Conservation (phyloP, 2,888 invertebrate genomes). For the Nephrotoma guestfalica region DNA sequence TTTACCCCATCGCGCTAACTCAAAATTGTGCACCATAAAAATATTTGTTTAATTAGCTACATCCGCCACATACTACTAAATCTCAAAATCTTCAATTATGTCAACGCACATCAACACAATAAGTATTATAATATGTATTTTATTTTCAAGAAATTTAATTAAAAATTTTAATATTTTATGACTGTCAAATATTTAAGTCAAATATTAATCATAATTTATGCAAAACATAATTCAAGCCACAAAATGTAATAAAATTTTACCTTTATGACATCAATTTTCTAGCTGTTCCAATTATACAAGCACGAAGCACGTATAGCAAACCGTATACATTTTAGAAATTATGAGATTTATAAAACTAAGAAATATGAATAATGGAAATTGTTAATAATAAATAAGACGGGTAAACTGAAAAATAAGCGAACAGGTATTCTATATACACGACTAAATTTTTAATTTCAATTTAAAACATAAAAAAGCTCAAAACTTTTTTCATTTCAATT, state of each 20-base stretch:
- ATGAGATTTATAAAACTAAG: neutral
- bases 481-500: neutral
- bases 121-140: neutral
- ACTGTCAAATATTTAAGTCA: neutral
- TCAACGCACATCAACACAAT: neutral
- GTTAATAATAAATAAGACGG: neutral
- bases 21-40: neutral
- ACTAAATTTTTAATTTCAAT: neutral
- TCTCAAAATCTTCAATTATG: neutral
- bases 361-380: neutral
- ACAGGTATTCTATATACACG: neutral
- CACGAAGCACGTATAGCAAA: neutral
- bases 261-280: neutral
- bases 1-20: no score
- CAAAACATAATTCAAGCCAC: neutral
- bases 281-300: neutral
- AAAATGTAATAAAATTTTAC: neutral
- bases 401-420: neutral
- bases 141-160: neutral
- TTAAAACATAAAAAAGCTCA: neutral
- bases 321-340: neutral
- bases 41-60: neutral
- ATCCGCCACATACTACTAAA: neutral
- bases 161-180: neutral
- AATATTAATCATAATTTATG: neutral